phyloP scores from a whole-genome alignment of 2,797 vertebrate genomes.

The Brotula barbata region DNA sequence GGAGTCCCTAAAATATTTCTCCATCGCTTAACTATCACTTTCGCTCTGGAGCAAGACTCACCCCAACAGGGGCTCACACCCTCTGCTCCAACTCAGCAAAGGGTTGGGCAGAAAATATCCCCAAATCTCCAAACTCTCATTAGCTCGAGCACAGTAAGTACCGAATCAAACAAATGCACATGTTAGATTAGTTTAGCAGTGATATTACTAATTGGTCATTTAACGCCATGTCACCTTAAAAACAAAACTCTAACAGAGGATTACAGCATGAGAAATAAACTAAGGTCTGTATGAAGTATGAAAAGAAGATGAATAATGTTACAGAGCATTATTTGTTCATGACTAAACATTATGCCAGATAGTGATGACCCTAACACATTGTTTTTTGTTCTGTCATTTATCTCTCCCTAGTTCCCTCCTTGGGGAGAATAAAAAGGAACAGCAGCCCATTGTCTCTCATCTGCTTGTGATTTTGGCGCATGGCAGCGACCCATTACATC shows the following conservation, averaged over 20 bases:
- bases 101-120: no score
- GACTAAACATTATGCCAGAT: slow-evolving; percentile 8
- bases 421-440: slow-evolving; percentile 28
- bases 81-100: no score
- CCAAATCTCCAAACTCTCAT: no score
- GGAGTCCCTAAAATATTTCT: no score
- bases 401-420: slow-evolving; percentile 14
- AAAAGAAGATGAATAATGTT: neutral
- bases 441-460: slow-evolving; percentile 51
- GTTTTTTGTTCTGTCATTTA: slow-evolving; percentile 9
- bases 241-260: neutral
- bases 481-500: slow-evolving; percentile 42
- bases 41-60: no score
- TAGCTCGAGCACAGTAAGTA: no score
- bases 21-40: no score
- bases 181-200: slow-evolving; percentile 1
- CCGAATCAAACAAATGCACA: slow-evolving; percentile 19
- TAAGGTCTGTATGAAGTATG: neutral
- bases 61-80: no score
- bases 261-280: neutral
- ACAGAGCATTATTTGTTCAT: neutral
- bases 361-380: slow-evolving; percentile 9
- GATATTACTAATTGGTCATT: slow-evolving; percentile 23
- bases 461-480: slow-evolving; percentile 50
- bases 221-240: slow-evolving; percentile 21